Evolutionary conservation across 1,140 invertebrate genomes (phyloP), one percentile per base, ranked within the genome.

Genomic region (Drosophila tristis): DNA sequence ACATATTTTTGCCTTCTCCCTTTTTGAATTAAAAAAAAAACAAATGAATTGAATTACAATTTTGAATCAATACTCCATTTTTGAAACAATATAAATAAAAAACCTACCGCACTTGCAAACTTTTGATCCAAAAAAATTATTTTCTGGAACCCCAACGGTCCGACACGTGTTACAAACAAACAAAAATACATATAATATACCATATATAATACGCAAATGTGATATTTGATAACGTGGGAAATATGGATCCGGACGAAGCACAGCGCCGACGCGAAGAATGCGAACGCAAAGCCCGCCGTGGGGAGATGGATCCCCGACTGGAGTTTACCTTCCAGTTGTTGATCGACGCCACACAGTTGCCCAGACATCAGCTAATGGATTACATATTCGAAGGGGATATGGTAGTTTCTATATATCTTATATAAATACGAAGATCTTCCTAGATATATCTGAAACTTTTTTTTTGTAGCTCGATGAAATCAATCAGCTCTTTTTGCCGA

Each of bases 231-330:
- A 66, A 23, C 20, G 23, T 8, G 47, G 47, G 13, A 25, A 74
- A 77, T 64, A 85, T 90, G 78, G 90, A 91, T 73, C 80, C 87
- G 61, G 91, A 91, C 65, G 91, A 92, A 91, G 79, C 85, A 51
- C 92, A 97, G 96, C 95, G 96, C 93, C 93, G 96, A 45, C 93
- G 96, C 42, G 96, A 97, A 95, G 96, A 97, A 96, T 97, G 96
- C 94, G 96, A 97, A 92, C 93, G 96, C 53, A 97, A 97, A 89
- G 96, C 96, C 0, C 93, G 96, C 20, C 93, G 96, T 47, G 96
- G 96, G 91, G 97, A 97, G 91, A 97, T 97, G 95, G 97, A 97
- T 92, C 96, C 96, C 71, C 94, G 96, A 47, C 92, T 97, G 93
- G 96, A 98, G 93, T 98, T 97, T 91, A 95, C 96, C 25, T 97